phyloP scores from a whole-genome alignment of 2,888 invertebrate genomes.

The Hecatera dysodea region DNA sequence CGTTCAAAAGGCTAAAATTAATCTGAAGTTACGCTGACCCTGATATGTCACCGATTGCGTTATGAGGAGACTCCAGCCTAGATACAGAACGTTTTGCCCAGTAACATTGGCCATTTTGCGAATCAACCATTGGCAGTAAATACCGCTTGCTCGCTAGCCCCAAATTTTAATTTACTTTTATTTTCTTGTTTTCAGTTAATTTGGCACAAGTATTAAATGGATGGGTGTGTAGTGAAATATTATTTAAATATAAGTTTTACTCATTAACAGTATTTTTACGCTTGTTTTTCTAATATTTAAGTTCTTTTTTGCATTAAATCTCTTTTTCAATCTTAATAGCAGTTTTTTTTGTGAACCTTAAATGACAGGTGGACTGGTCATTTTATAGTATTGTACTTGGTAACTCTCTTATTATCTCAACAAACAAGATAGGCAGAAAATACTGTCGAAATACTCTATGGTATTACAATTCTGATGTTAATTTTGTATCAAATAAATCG shows the following conservation, averaged over 20 bases:
- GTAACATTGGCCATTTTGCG: constrained; percentile 17
- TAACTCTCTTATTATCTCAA: too few species aligned
- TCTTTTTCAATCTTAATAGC: constrained; percentile 47
- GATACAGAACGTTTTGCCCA: too few species aligned
- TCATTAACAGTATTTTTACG: constrained; percentile 69
- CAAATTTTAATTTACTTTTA: constrained; percentile 75
- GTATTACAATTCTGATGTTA: too few species aligned
- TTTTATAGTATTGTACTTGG: constrained; percentile 3
- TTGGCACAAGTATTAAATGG: constrained; percentile 85
- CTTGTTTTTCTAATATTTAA: constrained; percentile 64
- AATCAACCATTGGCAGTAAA: constrained; percentile 49
- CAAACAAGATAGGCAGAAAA: not conserved
- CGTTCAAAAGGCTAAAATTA: too few species aligned
- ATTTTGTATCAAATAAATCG: too few species aligned
- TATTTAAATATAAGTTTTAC: constrained; percentile 64
- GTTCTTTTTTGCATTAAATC: constrained; percentile 76
- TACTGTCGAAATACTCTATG: not conserved
- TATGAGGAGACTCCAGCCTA: too few species aligned
- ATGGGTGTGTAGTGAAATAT: constrained; percentile 85
- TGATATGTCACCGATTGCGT: too few species aligned
- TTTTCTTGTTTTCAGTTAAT: constrained; percentile 88
- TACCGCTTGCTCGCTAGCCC: constrained; percentile 48
- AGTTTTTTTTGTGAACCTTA: constrained; percentile 51
- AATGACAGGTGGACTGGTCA: constrained; percentile 25
- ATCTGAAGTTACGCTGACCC: too few species aligned